Evolutionary conservation across 2,888 invertebrate species (phyloP).

Genomic region (Thysanoteuthis rhombus): DNA sequence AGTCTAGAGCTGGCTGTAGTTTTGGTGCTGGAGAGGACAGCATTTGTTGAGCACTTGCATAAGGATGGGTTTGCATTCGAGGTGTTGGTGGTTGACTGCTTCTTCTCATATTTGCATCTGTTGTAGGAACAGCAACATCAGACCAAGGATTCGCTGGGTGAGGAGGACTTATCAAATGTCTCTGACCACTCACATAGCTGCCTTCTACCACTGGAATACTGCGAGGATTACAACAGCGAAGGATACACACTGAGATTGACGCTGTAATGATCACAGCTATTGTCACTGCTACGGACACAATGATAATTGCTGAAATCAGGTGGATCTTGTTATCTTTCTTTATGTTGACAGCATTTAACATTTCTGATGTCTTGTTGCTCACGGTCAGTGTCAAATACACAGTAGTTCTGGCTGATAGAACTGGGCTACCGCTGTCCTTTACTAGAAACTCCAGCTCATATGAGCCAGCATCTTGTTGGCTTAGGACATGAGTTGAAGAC

Average conservation of each 20-base stretch:
- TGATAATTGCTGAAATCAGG: not conserved
- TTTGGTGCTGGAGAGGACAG: not conserved
- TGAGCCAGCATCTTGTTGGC: constrained; percentile 12
- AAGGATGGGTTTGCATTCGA: not conserved
- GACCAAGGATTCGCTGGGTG: not conserved
- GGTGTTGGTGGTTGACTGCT: not conserved
- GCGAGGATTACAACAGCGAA: not conserved
- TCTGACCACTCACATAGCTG: not conserved
- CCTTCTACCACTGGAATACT: not conserved
- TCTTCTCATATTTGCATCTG: not conserved
- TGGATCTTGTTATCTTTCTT: not conserved
- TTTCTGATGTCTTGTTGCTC: not conserved
- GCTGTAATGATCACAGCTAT: constrained; percentile 12
- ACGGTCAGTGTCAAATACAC: not conserved
- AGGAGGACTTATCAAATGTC: not conserved
- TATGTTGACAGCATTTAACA: not conserved
- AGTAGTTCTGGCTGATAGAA: not conserved
- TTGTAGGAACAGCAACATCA: not conserved
- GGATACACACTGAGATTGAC: constrained; percentile 12
- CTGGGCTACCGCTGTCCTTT: not conserved
- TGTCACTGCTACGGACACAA: not conserved
- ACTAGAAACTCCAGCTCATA: not conserved
- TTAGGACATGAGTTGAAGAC: not conserved
- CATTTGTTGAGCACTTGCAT: not conserved
- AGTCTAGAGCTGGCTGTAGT: not conserved